Base-by-base conservation (phyloP, 2,113 vertebrate genomes). In the Odontophorus gujanensis region DNA sequence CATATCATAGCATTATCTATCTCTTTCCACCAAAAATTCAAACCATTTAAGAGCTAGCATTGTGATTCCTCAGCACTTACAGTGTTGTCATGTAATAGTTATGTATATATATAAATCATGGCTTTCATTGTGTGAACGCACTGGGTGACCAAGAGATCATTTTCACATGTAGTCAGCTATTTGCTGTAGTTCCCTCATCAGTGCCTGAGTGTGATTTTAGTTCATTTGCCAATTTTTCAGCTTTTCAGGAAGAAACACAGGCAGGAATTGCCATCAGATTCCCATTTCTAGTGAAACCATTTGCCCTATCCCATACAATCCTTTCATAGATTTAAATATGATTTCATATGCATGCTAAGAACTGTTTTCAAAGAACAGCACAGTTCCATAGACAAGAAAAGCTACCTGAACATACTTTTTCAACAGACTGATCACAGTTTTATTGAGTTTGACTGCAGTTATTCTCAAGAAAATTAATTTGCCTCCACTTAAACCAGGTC, bases 241-340 rank as follows among this genome's bases (percentile, higher is more conserved):
- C 85, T 85, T 95, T 83, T 89, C 91, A 85, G 92, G 67, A 92
- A 85, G 81, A 93, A 96, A 71, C 57, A 48, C 6, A 85, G 43
- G 36, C 84, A 91, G 51, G 47, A 92, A 48, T 75, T 83, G 48
- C 87, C 93, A 95, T 95, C 95, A 91, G 91, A 79, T 95, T 96
- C 83, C 87, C 84, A 96, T 95, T 95, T 93, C 85, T 78, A 75
- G 65, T 78, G 65, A 91, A 95, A 95, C 81, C 36, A 78, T 75
- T 95, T 91, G 59, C 51, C 59, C 78, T 58, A 5, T 84, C 91
- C 74, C 79, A 72, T 92, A 94, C 92, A 94, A 24, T 30, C 36
- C 85, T 90, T 94, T 85, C 75, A 94, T 95, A 91, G 47, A 83
- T 43, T 91, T 63, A 91, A 93, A 89, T 92, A 66, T 20, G 59